These are phyloP conservation scores for Ivindomyrus marchei DNA, from an alignment of 2,113 vertebrate species.

Conservation along the genomic window DNA sequence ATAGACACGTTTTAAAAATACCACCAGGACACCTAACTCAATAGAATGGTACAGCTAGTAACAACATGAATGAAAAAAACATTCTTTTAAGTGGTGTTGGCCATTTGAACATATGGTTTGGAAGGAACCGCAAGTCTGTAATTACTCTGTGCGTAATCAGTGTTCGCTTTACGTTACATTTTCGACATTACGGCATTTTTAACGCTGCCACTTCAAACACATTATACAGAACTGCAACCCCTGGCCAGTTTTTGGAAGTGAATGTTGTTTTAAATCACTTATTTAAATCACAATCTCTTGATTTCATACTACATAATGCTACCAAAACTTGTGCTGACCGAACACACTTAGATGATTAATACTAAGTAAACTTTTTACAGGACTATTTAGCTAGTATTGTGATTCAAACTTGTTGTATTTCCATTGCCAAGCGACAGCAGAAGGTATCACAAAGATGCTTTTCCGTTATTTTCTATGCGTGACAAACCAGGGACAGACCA, in stretches of 20 bases:
- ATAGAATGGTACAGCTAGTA: constrained; percentile 48
- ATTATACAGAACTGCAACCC: neutral
- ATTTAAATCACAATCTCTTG: neutral
- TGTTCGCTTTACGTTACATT: constrained; percentile 44
- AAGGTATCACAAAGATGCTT: neutral
- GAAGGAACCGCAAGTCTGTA: constrained; percentile 39
- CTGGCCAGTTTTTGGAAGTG: neutral
- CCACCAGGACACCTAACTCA: constrained; percentile 50
- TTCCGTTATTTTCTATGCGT: neutral
- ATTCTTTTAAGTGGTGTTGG: constrained; percentile 52
- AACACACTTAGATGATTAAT: neutral
- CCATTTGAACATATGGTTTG: constrained; percentile 39
- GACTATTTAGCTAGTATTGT: neutral
- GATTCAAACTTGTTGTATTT: neutral
- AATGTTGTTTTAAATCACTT: neutral
- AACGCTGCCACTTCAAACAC: neutral
- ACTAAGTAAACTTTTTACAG: neutral
- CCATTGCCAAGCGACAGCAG: neutral
- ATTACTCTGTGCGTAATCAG: constrained; percentile 40
- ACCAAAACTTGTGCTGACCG: neutral
- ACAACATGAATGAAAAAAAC: constrained; percentile 45
- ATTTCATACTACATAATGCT: neutral
- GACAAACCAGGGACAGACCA: neutral
- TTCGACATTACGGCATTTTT: constrained; percentile 13
- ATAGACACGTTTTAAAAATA: constrained; percentile 60